These are phyloP conservation scores for Lasioglossum lativentre DNA, from an alignment of 2,888 invertebrate genomes.

Conservation along the genomic window DNA sequence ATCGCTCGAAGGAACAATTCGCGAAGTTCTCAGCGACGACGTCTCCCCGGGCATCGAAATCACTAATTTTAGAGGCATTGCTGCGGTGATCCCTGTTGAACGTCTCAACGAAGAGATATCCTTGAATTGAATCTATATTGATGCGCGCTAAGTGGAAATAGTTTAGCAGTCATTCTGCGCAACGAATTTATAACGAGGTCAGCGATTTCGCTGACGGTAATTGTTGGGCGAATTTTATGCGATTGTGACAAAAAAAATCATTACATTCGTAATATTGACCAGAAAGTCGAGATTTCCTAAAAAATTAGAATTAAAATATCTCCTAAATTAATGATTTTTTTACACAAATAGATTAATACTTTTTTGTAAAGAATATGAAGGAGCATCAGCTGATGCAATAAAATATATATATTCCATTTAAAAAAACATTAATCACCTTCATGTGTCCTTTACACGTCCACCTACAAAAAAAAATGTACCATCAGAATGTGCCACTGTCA, in stretches of 20 bases:
- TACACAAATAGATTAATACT: no score
- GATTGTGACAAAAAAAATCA: neutral
- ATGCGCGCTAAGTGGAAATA: neutral
- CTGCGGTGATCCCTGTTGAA: constrained; percentile 7
- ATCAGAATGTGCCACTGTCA: no score
- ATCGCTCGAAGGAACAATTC: constrained; percentile 33
- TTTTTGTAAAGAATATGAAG: no score
- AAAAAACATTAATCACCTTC: no score
- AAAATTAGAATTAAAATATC: no score
- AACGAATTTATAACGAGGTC: neutral
- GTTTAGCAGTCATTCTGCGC: neutral
- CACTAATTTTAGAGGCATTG: neutral
- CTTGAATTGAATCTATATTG: constrained; percentile 13
- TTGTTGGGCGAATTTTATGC: neutral
- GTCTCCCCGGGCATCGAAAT: constrained; percentile 18
- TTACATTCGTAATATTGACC: no score
- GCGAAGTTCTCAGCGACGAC: constrained; percentile 32
- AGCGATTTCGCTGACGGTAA: neutral
- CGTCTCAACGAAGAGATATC: neutral
- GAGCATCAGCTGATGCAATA: no score
- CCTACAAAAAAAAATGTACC: no score
- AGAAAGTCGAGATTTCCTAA: no score
- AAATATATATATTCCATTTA: no score
- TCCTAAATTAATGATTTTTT: no score
- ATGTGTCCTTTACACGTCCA: no score